phyloP scores from a whole-genome alignment of 2,888 invertebrate species.

The Aspidiotus rigidus region DNA sequence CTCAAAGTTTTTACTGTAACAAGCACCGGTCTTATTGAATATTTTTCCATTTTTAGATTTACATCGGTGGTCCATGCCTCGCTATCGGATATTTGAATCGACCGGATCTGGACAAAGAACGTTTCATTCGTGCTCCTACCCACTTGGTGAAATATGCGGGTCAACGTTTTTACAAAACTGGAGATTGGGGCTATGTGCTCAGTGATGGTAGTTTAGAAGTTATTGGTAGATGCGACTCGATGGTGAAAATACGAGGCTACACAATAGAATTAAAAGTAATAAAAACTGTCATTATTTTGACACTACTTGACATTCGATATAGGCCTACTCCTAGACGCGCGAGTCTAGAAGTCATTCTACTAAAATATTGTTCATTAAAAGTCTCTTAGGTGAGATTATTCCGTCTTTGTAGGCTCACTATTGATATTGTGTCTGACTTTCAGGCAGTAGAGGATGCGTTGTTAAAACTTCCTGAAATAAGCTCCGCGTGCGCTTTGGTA shows the following conservation, averaged over 20 bases:
- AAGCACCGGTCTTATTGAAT: not conserved
- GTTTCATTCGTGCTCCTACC: slow-evolving; percentile 37
- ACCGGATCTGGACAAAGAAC: slow-evolving; percentile 37
- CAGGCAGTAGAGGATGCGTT: slow-evolving; percentile 39
- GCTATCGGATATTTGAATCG: slow-evolving; percentile 40
- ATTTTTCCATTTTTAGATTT: slow-evolving; percentile 36
- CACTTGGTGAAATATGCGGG: slow-evolving; percentile 36
- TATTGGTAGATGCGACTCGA: slow-evolving; percentile 39
- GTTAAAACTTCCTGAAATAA: slow-evolving; percentile 37
- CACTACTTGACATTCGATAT: too few relatives aligned
- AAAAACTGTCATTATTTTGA: not conserved
- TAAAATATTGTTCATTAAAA: too few relatives aligned
- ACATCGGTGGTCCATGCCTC: slow-evolving; percentile 39
- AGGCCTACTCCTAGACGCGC: too few relatives aligned
- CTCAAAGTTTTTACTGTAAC: not conserved
- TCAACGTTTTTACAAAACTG: slow-evolving; percentile 38
- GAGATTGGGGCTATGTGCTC: slow-evolving; percentile 40
- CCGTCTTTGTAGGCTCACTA: not conserved
- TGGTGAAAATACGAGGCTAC: slow-evolving; percentile 40
- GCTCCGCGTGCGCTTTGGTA: slow-evolving; percentile 37
- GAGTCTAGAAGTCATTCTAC: too few relatives aligned
- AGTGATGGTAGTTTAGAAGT: slow-evolving; percentile 39
- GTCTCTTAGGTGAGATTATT: not conserved
- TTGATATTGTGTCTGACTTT: slow-evolving; percentile 5
- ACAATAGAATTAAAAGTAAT: slow-evolving; percentile 38